Conservation (phyloP, 2,888 invertebrate species). For the Rotaria sp. region DNA sequence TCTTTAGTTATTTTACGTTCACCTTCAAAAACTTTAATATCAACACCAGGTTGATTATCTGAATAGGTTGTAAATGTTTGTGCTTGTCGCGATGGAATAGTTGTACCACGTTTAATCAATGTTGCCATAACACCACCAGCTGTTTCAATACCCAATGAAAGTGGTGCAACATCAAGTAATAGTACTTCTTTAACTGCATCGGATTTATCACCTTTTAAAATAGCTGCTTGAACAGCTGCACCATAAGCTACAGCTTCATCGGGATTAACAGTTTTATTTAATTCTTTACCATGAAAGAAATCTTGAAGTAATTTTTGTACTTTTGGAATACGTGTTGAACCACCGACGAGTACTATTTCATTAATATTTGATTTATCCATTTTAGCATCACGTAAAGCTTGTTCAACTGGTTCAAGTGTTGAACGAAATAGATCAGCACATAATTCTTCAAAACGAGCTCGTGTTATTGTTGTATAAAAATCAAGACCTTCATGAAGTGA, state of each 20-base stretch:
- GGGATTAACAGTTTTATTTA: slow-evolving; percentile 56
- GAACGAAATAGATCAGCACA: slow-evolving; percentile 89
- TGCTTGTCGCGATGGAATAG: slow-evolving; percentile 56
- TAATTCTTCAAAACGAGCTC: slow-evolving; percentile 61
- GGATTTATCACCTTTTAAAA: slow-evolving; percentile 94
- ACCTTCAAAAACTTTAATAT: slow-evolving; percentile 58
- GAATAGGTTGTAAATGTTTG: slow-evolving; percentile 86
- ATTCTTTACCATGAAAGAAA: slow-evolving; percentile 56
- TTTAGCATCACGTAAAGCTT: slow-evolving; percentile 79
- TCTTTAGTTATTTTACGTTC: slow-evolving; percentile 45
- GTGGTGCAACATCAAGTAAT: slow-evolving; percentile 44
- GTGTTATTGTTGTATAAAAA: slow-evolving; percentile 84
- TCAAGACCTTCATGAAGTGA: slow-evolving; percentile 73
- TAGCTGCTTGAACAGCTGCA: slow-evolving; percentile 42
- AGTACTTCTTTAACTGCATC: slow-evolving; percentile 55
- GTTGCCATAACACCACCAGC: no score
- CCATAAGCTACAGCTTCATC: slow-evolving; percentile 56
- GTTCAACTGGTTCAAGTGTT: slow-evolving; percentile 61
- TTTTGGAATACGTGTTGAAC: slow-evolving; percentile 65
- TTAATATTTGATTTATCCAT: slow-evolving; percentile 75
- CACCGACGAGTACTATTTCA: slow-evolving; percentile 69
- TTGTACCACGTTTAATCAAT: no score
- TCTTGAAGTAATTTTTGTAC: slow-evolving; percentile 40
- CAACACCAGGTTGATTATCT: slow-evolving; percentile 78
- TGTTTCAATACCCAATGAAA: slow-evolving; percentile 74